These are phyloP conservation scores for Synanthedon andrenaeformis DNA, from an alignment of 2,888 invertebrate genomes.

Conservation along the genomic window DNA sequence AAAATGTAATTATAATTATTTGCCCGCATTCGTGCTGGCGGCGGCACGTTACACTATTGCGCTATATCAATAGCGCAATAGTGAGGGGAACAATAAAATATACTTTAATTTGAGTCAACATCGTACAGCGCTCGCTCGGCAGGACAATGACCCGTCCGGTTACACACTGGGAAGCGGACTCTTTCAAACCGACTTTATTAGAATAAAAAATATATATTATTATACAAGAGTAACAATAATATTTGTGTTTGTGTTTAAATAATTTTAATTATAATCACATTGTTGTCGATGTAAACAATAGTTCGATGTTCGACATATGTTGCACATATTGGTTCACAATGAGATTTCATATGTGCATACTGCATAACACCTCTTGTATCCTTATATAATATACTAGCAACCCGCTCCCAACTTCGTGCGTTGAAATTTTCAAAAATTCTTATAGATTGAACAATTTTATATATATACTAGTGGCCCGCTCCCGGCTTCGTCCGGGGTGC, in stretches of 20 bases:
- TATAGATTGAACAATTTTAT: no score
- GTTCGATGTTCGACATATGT: no score
- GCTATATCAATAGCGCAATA: slow-evolving; percentile 46
- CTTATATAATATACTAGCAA: no score
- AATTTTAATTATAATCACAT: background rate
- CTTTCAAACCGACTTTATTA: background rate
- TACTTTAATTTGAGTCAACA: slow-evolving; percentile 59
- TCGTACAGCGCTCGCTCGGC: slow-evolving; percentile 18
- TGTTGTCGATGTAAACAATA: no score
- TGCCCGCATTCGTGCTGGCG: slow-evolving; percentile 59
- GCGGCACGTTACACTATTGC: slow-evolving; percentile 25
- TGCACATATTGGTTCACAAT: no score
- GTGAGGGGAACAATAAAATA: slow-evolving; percentile 66
- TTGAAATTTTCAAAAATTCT: no score
- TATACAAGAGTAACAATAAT: background rate
- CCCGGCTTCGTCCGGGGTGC: no score
- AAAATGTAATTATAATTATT: slow-evolving; percentile 65
- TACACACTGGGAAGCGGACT: slow-evolving; percentile 19
- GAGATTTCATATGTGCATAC: no score
- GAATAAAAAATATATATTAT: background rate
- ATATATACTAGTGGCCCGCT: no score
- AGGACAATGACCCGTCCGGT: slow-evolving; percentile 26
- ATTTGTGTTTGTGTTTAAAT: background rate
- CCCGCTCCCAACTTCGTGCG: no score
- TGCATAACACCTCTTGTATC: no score